These are phyloP conservation scores for Penelope pileata DNA, from an alignment of 2,113 vertebrate species.

Conservation along the genomic window DNA sequence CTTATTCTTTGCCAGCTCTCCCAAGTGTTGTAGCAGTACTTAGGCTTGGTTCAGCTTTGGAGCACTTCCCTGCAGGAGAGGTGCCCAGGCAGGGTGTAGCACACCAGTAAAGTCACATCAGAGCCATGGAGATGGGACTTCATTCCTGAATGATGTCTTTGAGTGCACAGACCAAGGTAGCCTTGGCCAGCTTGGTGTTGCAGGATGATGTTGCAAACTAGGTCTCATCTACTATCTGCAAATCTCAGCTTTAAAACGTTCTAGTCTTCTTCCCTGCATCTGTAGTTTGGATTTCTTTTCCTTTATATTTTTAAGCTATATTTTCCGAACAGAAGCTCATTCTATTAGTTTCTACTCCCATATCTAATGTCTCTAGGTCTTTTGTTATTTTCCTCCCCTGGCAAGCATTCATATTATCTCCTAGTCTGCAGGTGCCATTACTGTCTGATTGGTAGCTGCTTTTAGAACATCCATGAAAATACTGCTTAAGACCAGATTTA, in stretches of 20 bases:
- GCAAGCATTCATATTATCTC: background rate
- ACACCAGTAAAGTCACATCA: background rate
- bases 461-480: background rate
- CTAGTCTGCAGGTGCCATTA: background rate
- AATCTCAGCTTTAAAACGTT: slow-evolving; percentile 8
- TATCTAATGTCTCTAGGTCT: background rate
- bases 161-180: slow-evolving; percentile 11
- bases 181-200: background rate
- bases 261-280: background rate
- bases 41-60: background rate
- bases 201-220: background rate
- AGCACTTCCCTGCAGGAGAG: slow-evolving; percentile 22
- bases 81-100: background rate
- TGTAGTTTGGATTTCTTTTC: background rate
- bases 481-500: background rate
- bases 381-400: slow-evolving; percentile 13
- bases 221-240: slow-evolving; percentile 18
- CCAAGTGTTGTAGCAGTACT: background rate
- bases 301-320: background rate
- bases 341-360: background rate
- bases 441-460: background rate
- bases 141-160: slow-evolving; percentile 13
- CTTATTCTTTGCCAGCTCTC: background rate
- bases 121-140: background rate
- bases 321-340: slow-evolving; percentile 23